phyloP scores from a whole-genome alignment of 2,888 invertebrate species.

The Selenia dentaria region DNA sequence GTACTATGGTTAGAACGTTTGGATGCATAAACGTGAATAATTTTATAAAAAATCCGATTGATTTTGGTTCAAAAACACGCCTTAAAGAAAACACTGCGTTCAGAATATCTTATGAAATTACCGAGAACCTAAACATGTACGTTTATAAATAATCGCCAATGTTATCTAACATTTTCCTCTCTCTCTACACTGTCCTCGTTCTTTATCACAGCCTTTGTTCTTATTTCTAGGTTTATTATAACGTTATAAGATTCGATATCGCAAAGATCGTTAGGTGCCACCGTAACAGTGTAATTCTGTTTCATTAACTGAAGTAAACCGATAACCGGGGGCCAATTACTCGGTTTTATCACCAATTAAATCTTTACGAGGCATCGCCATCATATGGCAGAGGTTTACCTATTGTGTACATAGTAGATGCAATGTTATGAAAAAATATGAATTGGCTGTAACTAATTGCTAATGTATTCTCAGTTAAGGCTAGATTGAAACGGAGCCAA shows the following conservation, averaged over 20 bases:
- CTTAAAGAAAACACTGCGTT: too few relatives aligned
- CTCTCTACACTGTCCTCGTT: constrained; percentile 7
- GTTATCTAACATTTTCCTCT: neutral
- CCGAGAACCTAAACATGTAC: too few relatives aligned
- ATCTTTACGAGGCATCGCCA: constrained; percentile 41
- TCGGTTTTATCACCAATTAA: constrained; percentile 44
- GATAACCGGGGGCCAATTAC: constrained; percentile 55
- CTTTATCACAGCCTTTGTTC: constrained; percentile 25
- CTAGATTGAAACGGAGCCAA: too few relatives aligned
- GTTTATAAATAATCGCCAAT: neutral
- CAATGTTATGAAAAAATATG: constrained; percentile 5
- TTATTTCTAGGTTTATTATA: constrained; percentile 27
- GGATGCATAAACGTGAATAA: too few relatives aligned
- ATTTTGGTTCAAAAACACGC: too few relatives aligned
- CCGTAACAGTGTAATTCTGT: constrained; percentile 58
- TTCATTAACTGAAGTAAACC: constrained; percentile 67
- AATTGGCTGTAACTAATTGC: neutral
- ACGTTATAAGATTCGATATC: constrained; percentile 45
- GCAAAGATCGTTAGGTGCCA: constrained; percentile 55
- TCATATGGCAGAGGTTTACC: constrained; percentile 11
- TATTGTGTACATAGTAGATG: constrained; percentile 10
- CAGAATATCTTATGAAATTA: too few relatives aligned
- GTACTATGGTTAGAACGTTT: too few relatives aligned
- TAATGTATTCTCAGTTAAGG: too few relatives aligned
- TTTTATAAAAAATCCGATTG: too few relatives aligned